These are phyloP conservation scores for Leucophenga varia DNA, from an alignment of 1,140 invertebrate species.

Conservation along the genomic window DNA sequence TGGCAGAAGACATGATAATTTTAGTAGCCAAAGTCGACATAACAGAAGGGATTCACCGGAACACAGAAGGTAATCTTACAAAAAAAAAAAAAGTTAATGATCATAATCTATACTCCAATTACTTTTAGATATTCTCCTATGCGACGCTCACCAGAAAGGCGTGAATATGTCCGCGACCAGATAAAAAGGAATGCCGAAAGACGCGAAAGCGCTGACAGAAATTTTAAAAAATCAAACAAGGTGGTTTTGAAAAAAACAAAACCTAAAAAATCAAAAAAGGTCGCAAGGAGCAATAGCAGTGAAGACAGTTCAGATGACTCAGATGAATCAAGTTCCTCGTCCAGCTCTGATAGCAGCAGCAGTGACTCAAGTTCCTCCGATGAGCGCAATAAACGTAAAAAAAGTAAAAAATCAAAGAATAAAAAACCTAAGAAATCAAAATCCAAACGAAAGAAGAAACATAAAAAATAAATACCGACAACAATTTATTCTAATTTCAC, in stretches of 20 bases:
- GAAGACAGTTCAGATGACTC: slow-evolving; percentile 21
- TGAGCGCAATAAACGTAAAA: slow-evolving; percentile 30
- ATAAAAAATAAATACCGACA: slow-evolving; percentile 25
- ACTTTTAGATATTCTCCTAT: slow-evolving; percentile 6
- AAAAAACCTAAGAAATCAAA: slow-evolving; percentile 21
- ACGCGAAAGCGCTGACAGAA: slow-evolving; percentile 4
- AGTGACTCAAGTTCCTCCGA: slow-evolving; percentile 23
- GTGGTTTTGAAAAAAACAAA: slow-evolving; percentile 8
- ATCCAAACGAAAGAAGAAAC: slow-evolving; percentile 36
- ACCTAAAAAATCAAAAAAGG: slow-evolving; percentile 15
- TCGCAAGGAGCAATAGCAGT: slow-evolving; percentile 23
- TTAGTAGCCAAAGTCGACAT: no score
- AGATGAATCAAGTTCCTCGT: neutral
- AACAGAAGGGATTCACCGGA: no score
- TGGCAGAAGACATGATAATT: no score
- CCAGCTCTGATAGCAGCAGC: slow-evolving; percentile 15
- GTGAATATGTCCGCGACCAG: neutral
- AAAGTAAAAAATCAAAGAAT: slow-evolving; percentile 19
- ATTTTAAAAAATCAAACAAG: neutral
- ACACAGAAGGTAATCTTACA: no score
- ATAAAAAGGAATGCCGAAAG: slow-evolving; percentile 7
- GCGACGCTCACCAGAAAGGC: neutral
- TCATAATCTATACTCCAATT: no score
- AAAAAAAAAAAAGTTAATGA: no score
- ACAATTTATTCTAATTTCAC: no score